Conservation (phyloP, 2,888 invertebrate species). For the Anaspis maculata region DNA sequence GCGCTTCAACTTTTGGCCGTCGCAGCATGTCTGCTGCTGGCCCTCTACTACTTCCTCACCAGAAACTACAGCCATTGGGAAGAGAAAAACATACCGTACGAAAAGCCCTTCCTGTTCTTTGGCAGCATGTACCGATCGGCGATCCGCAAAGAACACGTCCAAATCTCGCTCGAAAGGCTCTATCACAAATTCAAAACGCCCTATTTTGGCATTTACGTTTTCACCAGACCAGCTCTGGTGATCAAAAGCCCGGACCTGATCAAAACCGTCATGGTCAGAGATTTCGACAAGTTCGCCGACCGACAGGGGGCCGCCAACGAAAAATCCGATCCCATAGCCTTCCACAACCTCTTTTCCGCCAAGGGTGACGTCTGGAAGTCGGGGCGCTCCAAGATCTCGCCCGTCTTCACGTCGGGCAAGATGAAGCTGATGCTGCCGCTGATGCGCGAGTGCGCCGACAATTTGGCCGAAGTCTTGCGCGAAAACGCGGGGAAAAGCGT, state of each 20-base stretch:
- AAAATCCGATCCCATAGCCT: constrained; percentile 38
- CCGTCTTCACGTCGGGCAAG: constrained; percentile 47
- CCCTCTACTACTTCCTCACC: constrained; percentile 7
- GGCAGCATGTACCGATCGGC: constrained; percentile 7
- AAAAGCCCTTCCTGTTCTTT: constrained; percentile 7
- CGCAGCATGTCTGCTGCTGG: too few species aligned
- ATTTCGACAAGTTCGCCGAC: constrained; percentile 43
- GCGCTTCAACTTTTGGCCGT: too few species aligned
- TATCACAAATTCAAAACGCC: constrained; percentile 23
- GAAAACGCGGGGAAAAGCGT: constrained; percentile 4
- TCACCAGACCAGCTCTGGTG: constrained; percentile 41
- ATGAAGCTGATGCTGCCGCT: constrained; percentile 45
- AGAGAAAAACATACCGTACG: constrained; percentile 3
- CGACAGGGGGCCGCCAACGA: constrained; percentile 39
- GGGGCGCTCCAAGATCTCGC: constrained; percentile 44
- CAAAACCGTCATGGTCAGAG: constrained; percentile 40
- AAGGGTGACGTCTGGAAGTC: constrained; percentile 46
- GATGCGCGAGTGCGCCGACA: constrained; percentile 37
- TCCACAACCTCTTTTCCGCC: constrained; percentile 38
- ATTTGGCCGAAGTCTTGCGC: constrained; percentile 23
- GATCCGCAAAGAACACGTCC: constrained; percentile 5
- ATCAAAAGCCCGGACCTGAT: constrained; percentile 41
- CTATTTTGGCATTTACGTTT: constrained; percentile 42
- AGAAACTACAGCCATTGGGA: constrained; percentile 8
- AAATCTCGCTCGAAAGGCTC: constrained; percentile 3